phyloP scores from a whole-genome alignment of 2,113 vertebrate species.

The Melanostigma gelatinosum region DNA sequence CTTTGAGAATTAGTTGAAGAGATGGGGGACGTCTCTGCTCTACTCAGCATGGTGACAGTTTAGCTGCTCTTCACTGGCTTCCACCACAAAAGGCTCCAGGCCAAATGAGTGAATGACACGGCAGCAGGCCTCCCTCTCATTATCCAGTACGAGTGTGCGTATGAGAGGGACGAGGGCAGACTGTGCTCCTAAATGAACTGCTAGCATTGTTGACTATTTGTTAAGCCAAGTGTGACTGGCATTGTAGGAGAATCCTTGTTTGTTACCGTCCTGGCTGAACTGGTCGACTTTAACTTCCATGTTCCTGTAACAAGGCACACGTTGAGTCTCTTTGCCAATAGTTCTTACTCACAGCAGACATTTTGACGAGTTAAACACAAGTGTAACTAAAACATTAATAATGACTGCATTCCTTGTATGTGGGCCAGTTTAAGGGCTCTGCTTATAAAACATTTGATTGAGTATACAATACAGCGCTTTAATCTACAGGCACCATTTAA shows the following conservation, averaged over 20 bases:
- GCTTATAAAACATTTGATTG: background rate
- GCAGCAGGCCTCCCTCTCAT: conserved; percentile 50
- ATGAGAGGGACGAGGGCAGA: conserved; percentile 28
- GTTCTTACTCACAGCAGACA: background rate
- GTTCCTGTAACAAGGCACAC: background rate
- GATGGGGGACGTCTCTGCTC: background rate
- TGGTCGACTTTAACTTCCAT: conserved; percentile 1
- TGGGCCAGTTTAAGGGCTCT: background rate
- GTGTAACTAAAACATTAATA: background rate
- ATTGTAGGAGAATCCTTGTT: conserved; percentile 31
- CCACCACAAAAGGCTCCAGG: conserved; percentile 15
- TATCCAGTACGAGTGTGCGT: background rate
- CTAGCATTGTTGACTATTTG: conserved; percentile 24
- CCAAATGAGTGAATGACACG: conserved; percentile 48
- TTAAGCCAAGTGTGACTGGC: conserved; percentile 28
- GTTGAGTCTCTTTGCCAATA: background rate
- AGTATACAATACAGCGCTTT: background rate
- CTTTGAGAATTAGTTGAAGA: conserved; percentile 40
- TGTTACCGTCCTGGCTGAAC: conserved; percentile 16
- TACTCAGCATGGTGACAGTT: conserved; percentile 34
- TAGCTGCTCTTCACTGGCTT: conserved; percentile 22
- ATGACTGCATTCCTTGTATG: background rate
- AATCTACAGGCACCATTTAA: background rate
- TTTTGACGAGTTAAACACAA: background rate
- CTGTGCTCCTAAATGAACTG: conserved; percentile 13